These are phyloP conservation scores for Stichopus chloronotus DNA, from an alignment of 35 echinoderm and acorn worm genomes.

Conservation along the genomic window DNA sequence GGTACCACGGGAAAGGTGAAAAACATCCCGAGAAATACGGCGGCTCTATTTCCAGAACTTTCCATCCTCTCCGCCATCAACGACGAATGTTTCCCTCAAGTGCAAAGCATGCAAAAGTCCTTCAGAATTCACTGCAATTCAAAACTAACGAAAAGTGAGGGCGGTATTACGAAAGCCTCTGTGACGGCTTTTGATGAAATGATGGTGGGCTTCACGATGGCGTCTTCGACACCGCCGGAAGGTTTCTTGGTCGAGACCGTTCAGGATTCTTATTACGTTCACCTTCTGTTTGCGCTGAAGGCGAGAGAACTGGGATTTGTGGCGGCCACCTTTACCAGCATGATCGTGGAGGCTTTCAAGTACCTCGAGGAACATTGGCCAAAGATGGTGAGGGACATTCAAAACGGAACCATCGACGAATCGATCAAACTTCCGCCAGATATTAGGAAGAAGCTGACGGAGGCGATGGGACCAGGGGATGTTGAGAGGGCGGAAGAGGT, in stretches of 20 bases:
- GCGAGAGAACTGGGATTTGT: slow-evolving; percentile 47
- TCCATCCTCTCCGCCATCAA: background rate
- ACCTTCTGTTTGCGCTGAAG: slow-evolving; percentile 75
- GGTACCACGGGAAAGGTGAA: slow-evolving; percentile 74
- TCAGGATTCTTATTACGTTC: slow-evolving; percentile 68
- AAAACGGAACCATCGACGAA: slow-evolving; percentile 57
- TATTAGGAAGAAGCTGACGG: slow-evolving; percentile 8
- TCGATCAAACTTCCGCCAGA: slow-evolving; percentile 45
- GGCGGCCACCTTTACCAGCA: slow-evolving; percentile 44
- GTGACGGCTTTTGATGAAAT: background rate
- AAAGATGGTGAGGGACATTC: slow-evolving; percentile 64
- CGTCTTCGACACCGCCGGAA: slow-evolving; percentile 4
- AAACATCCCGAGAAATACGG: slow-evolving; percentile 35
- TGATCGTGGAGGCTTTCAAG: slow-evolving; percentile 46
- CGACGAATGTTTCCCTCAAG: background rate
- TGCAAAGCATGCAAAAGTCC: slow-evolving; percentile 51
- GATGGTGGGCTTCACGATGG: background rate
- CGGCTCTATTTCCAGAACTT: background rate
- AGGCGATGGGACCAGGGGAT: slow-evolving; percentile 27
- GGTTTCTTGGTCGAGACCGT: slow-evolving; percentile 55
- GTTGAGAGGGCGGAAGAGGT: slow-evolving; percentile 65
- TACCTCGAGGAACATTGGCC: slow-evolving; percentile 53
- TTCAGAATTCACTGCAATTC: slow-evolving; percentile 34
- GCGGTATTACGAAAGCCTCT: slow-evolving; percentile 26
- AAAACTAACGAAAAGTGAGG: background rate